Evolutionary conservation across 2,888 invertebrate genomes (phyloP), one percentile per base, ranked within the genome.

Genomic region (Holacanthella duospinosa): DNA sequence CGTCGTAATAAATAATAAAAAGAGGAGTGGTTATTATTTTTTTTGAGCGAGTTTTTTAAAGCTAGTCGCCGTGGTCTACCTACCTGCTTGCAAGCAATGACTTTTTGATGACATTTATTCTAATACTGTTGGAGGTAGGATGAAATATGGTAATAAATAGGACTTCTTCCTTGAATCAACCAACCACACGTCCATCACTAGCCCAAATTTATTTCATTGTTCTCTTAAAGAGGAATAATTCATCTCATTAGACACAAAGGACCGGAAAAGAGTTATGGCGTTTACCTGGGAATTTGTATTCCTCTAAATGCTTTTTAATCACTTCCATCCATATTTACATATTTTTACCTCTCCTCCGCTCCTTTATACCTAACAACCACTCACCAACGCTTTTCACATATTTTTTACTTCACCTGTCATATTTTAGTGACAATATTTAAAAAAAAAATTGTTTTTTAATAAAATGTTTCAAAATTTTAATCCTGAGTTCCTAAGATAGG

Each of bases 221-320:
- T 61, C 61, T 61, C 25, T 4, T 28, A 53, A 60, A 16, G 4
- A 9, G 19, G 48, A 48, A 48, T 48, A 48, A 48, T 21, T n/a
- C 48, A n/a, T 21, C 63, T 63, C 59, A 63, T 63, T 63, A 53
- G 59, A 54, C 55, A 63, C 63, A 63, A 63, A 43, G 43, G 63
- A 59, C 63, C 59, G 63, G 63, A 63, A 61, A 59, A 59, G 59
- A 63, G 59, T 59, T 63, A 63, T n/a, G n/a, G n/a, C n/a, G n/a
- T n/a, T n/a, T n/a, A n/a, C n/a, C n/a, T n/a, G n/a, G 55, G 63
- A 21, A 48, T 9, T 48, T 21, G 9, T 36, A 36, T 16, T 36
- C 36, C 36, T 36, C 36, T 36, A 36, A 36, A 36, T 36, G 36
- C 6, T 36, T 36, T 36, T 36, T 36, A 36, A 36, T 36, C 36